A percentile compares a stretch with the other conserved stretches of the same genome.
These are phyloP conservation scores for Peromyscus attwateri DNA, from an alignment of 2,797 vertebrate species.

Conservation along the genomic window DNA sequence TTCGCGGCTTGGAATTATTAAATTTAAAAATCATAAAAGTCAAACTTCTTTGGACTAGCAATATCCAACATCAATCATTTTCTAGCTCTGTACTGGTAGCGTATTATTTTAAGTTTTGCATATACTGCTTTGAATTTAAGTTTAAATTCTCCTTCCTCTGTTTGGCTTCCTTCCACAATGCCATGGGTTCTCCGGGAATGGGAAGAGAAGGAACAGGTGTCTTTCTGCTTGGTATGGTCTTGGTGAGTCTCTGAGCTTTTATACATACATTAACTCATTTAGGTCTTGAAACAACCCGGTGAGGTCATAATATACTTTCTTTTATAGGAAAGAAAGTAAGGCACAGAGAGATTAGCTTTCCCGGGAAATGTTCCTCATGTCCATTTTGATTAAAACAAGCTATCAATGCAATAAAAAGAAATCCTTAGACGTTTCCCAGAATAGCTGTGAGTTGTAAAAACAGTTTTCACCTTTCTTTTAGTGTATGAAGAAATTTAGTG, in stretches of 20 bases:
- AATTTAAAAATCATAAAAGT: neutral
- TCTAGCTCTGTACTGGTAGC: neutral
- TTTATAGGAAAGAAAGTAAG: neutral
- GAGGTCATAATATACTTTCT: neutral
- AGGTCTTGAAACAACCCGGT: neutral
- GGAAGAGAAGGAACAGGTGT: neutral
- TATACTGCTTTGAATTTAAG: slow-evolving; percentile 26
- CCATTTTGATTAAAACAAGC: neutral
- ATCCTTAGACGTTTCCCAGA: neutral
- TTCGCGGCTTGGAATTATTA: slow-evolving; percentile 24
- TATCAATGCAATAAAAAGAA: neutral
- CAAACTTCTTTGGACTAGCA: neutral
- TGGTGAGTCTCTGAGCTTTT: neutral
- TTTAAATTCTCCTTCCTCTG: neutral
- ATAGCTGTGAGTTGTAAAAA: neutral
- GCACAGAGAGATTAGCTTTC: neutral
- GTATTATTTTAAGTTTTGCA: slow-evolving; percentile 26
- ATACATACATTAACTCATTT: neutral
- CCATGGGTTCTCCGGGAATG: neutral
- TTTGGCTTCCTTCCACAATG: neutral
- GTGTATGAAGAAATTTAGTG: slow-evolving; percentile 19
- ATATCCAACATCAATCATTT: neutral
- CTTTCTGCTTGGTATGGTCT: neutral
- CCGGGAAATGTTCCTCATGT: neutral
- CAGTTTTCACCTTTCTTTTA: neutral